phyloP scores from a whole-genome alignment of 2,797 vertebrate species.

The Sebastes vulpes region DNA sequence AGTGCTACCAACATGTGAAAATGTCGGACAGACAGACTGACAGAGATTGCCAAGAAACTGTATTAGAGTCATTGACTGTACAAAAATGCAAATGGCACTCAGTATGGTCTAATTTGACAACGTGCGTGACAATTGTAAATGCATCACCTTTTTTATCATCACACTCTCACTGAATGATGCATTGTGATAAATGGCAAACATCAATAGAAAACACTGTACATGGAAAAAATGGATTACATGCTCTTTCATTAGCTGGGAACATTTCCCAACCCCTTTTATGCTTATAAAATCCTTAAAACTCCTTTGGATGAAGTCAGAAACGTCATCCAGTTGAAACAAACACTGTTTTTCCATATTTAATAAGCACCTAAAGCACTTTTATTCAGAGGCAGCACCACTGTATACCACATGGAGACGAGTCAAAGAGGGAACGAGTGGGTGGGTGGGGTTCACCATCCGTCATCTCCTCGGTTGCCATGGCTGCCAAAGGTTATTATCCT shows the following conservation, averaged over 20 bases:
- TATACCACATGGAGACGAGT: neutral
- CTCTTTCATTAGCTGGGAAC: neutral
- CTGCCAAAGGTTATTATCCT: slow-evolving; percentile 32
- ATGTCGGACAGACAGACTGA: neutral
- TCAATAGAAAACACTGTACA: neutral
- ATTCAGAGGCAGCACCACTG: neutral
- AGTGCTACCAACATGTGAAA: neutral
- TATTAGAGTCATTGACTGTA: neutral
- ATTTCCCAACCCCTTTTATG: neutral
- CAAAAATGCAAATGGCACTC: neutral
- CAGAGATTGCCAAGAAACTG: neutral
- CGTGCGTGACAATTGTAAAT: neutral
- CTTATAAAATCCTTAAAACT: neutral
- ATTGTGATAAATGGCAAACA: neutral
- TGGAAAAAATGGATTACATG: neutral
- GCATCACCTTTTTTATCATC: neutral
- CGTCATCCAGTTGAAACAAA: neutral
- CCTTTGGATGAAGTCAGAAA: neutral
- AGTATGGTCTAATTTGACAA: neutral
- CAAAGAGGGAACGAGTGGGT: neutral
- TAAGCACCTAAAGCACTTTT: neutral
- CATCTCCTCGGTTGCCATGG: slow-evolving; percentile 20
- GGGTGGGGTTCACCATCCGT: neutral
- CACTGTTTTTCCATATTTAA: neutral
- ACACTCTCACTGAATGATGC: neutral